Conservation (phyloP, 2,113 vertebrate genomes). For the Chinchilla lanigera region DNA sequence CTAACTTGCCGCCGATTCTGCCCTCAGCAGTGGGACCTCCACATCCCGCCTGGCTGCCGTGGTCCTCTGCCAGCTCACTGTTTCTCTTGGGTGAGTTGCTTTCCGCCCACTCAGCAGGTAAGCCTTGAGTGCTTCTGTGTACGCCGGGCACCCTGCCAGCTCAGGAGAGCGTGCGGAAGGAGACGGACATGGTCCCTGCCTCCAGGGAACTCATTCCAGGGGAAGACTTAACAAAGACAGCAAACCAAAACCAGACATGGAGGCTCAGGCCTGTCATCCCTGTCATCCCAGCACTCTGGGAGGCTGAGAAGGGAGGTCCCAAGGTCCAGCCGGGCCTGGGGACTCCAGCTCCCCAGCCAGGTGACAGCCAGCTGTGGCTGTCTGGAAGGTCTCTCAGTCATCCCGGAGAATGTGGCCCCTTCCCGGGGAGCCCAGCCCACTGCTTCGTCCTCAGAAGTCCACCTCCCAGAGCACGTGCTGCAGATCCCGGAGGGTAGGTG, state of each 20-base stretch:
- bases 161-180: neutral
- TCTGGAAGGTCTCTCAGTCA: neutral
- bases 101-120: neutral
- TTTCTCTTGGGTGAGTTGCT: neutral
- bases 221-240: neutral
- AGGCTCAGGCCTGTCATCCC: neutral
- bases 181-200: neutral
- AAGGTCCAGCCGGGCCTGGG: neutral
- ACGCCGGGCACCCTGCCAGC: neutral
- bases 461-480: neutral
- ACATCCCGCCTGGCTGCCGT: neutral
- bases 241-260: neutral
- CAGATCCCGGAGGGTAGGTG: neutral
- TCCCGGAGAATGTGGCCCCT: neutral
- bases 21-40: neutral
- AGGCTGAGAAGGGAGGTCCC: neutral
- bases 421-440: neutral
- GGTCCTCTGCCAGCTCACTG: neutral
- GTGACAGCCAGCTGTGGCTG: neutral
- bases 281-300: neutral
- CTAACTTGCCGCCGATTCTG: fast-evolving
- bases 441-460: neutral
- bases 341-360: neutral
- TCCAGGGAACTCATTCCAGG: neutral
- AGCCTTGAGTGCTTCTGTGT: neutral